phyloP scores from a whole-genome alignment of 2,797 vertebrate genomes.

The Liasis olivaceus region DNA sequence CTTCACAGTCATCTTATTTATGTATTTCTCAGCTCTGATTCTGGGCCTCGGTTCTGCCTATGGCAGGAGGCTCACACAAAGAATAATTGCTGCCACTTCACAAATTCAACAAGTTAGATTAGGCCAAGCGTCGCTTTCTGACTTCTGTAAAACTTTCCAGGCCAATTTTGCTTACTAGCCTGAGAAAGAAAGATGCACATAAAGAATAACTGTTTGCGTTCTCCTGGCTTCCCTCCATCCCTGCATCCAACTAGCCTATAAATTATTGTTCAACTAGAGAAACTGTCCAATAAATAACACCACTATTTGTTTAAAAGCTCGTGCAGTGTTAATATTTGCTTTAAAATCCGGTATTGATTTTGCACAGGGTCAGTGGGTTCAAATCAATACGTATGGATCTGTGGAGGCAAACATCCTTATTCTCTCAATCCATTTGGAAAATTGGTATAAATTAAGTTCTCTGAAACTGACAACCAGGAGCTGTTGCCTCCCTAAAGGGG shows the following conservation, averaged over 20 bases:
- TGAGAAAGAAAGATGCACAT: background rate
- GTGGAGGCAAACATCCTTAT: background rate
- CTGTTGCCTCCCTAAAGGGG: background rate
- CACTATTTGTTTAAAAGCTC: background rate
- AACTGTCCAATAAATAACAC: background rate
- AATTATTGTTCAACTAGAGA: too few relatives aligned
- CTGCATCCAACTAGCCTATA: background rate
- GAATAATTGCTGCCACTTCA: background rate
- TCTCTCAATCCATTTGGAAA: background rate
- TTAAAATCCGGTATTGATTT: accelerated
- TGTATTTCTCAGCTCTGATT: background rate
- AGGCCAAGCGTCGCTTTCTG: background rate
- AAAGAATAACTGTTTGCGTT: background rate
- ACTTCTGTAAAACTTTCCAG: background rate
- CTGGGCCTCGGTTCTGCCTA: background rate
- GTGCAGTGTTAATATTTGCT: background rate
- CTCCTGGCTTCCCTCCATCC: background rate
- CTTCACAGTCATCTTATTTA: background rate
- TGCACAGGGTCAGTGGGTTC: background rate
- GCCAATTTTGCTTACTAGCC: background rate
- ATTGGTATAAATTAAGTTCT: background rate
- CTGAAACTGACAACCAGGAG: background rate
- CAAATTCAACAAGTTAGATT: too few relatives aligned
- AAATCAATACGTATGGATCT: background rate
- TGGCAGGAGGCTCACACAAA: background rate